Conservation (phyloP, 2,888 invertebrate species). For the Tenthredo amoena region DNA sequence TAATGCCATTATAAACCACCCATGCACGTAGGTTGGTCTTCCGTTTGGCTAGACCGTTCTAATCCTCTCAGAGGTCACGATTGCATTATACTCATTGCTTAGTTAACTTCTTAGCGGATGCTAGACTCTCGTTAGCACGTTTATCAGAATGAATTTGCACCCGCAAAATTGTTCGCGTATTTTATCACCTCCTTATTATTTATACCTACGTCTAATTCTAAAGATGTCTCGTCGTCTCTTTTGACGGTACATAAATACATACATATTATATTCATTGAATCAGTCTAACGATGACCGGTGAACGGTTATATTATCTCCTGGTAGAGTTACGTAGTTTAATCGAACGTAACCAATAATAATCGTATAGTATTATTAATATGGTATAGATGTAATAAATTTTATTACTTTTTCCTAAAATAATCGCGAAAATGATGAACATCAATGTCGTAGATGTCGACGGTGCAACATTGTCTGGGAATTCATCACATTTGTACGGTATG, state of each 20-base stretch:
- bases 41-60: neutral
- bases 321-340: neutral
- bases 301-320: neutral
- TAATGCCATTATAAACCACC: neutral
- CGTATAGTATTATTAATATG: neutral
- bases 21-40: neutral
- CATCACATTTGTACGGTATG: neutral
- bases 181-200: neutral
- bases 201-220: neutral
- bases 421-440: neutral
- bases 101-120: constrained; percentile 26
- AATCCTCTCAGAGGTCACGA: constrained; percentile 35
- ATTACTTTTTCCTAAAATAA: neutral
- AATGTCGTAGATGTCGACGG: neutral
- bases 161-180: neutral
- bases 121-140: constrained; percentile 28
- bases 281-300: neutral
- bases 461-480: neutral
- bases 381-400: neutral
- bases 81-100: constrained; percentile 6
- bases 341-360: neutral
- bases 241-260: neutral
- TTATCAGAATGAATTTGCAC: constrained; percentile 16
- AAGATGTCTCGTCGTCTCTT: neutral
- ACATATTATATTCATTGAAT: neutral